phyloP scores from a whole-genome alignment of 2,888 invertebrate species.

The Nemoura dubitans region DNA sequence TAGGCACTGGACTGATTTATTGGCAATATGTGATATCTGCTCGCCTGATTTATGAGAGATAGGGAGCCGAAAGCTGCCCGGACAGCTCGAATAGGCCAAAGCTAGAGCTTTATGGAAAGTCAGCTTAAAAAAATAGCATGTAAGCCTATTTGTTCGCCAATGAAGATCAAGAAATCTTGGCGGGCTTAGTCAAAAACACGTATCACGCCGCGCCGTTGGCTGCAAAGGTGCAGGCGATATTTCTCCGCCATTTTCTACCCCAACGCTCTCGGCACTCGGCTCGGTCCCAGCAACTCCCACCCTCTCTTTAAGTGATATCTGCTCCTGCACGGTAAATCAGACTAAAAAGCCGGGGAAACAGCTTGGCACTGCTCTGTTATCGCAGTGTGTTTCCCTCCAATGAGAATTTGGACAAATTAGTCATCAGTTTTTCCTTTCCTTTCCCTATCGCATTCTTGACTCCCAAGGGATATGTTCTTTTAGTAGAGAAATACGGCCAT shows the following conservation, averaged over 20 bases:
- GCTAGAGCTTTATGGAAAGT: conserved; percentile 36
- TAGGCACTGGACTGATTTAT: conserved; percentile 58
- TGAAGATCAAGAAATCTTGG: conserved; percentile 20
- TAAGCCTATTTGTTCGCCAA: conserved; percentile 20
- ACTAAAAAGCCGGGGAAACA: conserved; percentile 47
- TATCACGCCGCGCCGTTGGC: not conserved
- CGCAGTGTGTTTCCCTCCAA: conserved; percentile 53
- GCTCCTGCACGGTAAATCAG: conserved; percentile 46
- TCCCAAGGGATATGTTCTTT: conserved; percentile 45
- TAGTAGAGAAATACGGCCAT: conserved; percentile 47
- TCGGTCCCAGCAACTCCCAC: conserved; percentile 7
- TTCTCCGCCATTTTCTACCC: conserved; percentile 45
- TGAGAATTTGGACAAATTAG: conserved; percentile 60
- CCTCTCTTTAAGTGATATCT: conserved; percentile 48
- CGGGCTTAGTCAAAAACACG: not conserved
- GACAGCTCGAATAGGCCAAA: not conserved
- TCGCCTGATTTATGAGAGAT: conserved; percentile 60
- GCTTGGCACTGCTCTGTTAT: conserved; percentile 46
- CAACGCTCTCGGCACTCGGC: conserved; percentile 26
- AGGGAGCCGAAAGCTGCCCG: conserved; percentile 20
- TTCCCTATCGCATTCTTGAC: conserved; percentile 42
- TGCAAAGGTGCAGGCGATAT: conserved; percentile 46
- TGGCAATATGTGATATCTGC: conserved; percentile 59
- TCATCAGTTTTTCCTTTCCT: conserved; percentile 57
- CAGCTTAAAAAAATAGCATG: conserved; percentile 33